Conservation (phyloP, 2,888 invertebrate species). For the Epirrita christyi region DNA sequence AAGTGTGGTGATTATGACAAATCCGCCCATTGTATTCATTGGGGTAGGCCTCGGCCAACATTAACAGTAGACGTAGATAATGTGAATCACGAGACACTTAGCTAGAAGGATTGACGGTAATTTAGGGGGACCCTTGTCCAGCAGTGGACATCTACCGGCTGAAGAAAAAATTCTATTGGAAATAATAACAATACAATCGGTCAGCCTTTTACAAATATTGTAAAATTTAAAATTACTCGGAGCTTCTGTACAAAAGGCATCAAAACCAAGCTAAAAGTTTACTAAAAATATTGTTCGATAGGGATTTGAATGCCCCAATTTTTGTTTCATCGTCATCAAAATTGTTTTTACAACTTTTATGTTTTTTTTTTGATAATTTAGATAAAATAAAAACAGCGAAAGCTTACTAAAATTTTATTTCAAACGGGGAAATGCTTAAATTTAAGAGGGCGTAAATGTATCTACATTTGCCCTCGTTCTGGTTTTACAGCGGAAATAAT, state of each 20-base stretch:
- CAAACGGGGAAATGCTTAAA: conserved; percentile 29
- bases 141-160: too few species aligned
- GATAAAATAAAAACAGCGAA: conserved; percentile 19
- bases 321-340: conserved; percentile 1
- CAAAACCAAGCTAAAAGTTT: neutral
- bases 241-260: neutral
- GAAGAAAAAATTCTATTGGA: too few species aligned
- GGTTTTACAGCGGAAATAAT: conserved; percentile 39
- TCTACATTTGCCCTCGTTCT: conserved; percentile 34
- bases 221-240: neutral
- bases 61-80: too few species aligned
- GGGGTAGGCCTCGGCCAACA: too few species aligned
- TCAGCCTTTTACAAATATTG: neutral
- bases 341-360: conserved; percentile 9
- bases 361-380: conserved; percentile 8
- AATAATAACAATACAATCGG: neutral
- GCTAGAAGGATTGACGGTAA: too few species aligned
- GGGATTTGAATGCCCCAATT: neutral
- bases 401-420: conserved; percentile 26
- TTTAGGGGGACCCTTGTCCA: too few species aligned
- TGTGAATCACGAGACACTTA: too few species aligned
- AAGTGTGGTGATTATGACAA: too few species aligned
- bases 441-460: conserved; percentile 38
- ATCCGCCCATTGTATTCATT: too few species aligned
- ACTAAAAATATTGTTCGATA: neutral